Percentiles rank a stretch among this genome's conserved stretches.
Conservation (phyloP, 2,113 vertebrate genomes). For the Nothocercus julius region DNA sequence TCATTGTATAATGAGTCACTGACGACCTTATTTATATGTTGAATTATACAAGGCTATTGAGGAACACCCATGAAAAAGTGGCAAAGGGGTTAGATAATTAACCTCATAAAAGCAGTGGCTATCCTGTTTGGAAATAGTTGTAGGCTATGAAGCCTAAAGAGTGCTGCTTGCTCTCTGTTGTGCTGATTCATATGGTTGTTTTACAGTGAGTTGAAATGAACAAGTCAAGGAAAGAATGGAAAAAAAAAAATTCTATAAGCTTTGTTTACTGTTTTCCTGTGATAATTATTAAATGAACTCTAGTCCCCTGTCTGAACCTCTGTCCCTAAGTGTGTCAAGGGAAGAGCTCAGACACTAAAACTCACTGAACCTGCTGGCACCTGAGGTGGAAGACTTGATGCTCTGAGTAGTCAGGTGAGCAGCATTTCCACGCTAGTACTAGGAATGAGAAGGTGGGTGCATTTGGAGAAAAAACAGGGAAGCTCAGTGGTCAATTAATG, state of each 20-base stretch:
- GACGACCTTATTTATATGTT: neutral
- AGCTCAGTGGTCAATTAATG: neutral
- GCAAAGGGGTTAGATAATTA: neutral
- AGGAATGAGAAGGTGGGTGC: neutral
- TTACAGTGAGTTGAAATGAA: neutral
- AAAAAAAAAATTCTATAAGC: neutral
- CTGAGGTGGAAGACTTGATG: neutral
- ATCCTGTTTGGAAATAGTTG: neutral
- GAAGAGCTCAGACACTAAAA: neutral
- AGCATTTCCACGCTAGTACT: neutral
- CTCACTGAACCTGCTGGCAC: fast-evolving
- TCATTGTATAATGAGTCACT: neutral
- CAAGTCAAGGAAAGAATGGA: neutral
- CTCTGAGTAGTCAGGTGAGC: neutral
- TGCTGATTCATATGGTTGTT: neutral
- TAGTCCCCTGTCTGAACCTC: neutral
- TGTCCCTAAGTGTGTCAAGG: neutral
- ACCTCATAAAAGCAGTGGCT: neutral
- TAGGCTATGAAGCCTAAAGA: neutral
- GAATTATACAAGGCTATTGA: neutral
- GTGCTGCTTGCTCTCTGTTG: no score
- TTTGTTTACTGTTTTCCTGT: neutral
- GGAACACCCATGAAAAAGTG: neutral
- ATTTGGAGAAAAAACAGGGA: neutral
- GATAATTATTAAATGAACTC: neutral